Base-by-base conservation (phyloP, 2,113 vertebrate genomes). In the Perca flavescens region DNA sequence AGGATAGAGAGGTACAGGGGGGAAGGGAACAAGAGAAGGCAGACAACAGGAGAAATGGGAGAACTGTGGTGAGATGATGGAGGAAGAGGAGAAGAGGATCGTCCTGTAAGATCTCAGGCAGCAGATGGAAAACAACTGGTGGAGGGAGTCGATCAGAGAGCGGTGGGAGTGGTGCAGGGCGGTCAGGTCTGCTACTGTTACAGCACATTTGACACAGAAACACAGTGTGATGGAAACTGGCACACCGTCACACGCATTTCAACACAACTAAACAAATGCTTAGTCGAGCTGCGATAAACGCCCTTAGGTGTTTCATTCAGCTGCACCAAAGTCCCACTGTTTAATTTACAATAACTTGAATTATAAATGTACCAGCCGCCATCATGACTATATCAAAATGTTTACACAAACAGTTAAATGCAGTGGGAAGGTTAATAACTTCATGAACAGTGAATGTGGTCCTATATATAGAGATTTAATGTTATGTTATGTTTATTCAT, bases 121-220 rank as follows among this genome's bases (percentile, higher is more conserved):
- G 94, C 96, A 97, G 95, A 96, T 96, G 96, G 96, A 91, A 86
- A 92, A 91, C 91, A 95, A 95, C 89, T 85, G 90, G 46, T 43
- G 77, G 63, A 76, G 76, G 75, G 54, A 75, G 89, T 88, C 89
- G 88, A 95, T 94, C 94, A 96, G 89, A 86, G 89, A 89, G 88
- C 91, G 46, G 54, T 90, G 92, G 90, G 82, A 82, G 86, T 86
- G 84, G 80, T 86, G 86, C 82, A 83, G 85, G 77, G n/a, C 28
- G 12, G 68, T 49, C 58, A 28, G 75, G 52, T 92, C 93, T 93
- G 94, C 64, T 85, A 80, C 81, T 82, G 85, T 80, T 86, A 68
- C 77, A 88, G 47, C n/a, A 63, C 65, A 75, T 46, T 6, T 57
- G 74, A 84, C 73, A 80, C 54, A 84, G 72, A 83, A 73, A 77